Percentiles rank a stretch among this genome's conserved stretches.
phyloP scores from a whole-genome alignment of 2,797 vertebrate genomes.

The Phaenicophaeus curvirostris region DNA sequence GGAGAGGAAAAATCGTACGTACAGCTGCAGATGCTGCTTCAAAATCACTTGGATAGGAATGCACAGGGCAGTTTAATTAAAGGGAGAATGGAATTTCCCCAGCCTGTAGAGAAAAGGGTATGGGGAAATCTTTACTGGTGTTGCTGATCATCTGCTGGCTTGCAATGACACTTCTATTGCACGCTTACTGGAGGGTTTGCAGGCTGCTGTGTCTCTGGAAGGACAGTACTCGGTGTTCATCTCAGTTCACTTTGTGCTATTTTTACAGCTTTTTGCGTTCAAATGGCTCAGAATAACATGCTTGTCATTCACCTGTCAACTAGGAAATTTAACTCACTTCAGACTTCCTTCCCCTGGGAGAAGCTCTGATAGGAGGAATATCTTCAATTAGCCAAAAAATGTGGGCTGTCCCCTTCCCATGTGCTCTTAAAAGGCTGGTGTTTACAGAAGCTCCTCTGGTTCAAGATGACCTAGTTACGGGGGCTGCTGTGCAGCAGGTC shows the following conservation, averaged over 20 bases:
- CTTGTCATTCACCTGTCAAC: slow-evolving; percentile 69
- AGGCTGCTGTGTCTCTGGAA: slow-evolving; percentile 22
- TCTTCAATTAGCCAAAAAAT: slow-evolving; percentile 42
- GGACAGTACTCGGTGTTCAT: slow-evolving; percentile 40
- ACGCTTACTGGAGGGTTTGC: background rate
- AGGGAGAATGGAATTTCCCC: background rate
- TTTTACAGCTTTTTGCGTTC: slow-evolving; percentile 65
- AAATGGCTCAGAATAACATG: slow-evolving; percentile 70
- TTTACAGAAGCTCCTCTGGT: background rate
- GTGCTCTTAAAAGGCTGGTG: slow-evolving; percentile 14
- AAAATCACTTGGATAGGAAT: background rate
- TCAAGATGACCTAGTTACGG: slow-evolving; percentile 35
- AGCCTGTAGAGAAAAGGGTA: background rate
- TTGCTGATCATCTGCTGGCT: background rate
- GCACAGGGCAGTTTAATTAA: background rate
- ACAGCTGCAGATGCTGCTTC: background rate
- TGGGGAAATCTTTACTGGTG: background rate
- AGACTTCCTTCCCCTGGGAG: slow-evolving; percentile 60
- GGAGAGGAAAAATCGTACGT: background rate
- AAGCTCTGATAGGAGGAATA: slow-evolving; percentile 34
- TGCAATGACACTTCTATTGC: background rate
- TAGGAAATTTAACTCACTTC: slow-evolving; percentile 60
- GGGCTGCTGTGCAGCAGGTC: background rate
- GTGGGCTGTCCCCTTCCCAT: background rate
- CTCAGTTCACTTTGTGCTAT: slow-evolving; percentile 46